Percentiles rank a stretch among this genome's conserved stretches.
Evolutionary conservation across 2,113 vertebrate species (phyloP).

Genomic region (Lates calcarifer): DNA sequence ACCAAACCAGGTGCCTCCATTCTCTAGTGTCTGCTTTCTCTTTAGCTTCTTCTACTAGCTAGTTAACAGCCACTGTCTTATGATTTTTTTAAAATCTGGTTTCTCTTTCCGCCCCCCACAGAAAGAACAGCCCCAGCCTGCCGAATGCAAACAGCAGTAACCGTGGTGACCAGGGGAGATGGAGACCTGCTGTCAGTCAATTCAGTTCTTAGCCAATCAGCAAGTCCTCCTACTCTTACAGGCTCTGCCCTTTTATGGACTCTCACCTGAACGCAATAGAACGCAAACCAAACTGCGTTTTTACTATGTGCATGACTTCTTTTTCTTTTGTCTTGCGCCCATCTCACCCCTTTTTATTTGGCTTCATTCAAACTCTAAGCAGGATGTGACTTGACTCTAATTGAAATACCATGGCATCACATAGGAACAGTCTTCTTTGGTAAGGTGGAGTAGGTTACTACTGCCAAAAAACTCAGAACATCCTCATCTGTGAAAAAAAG

Average conservation of each 20-base stretch:
- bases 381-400: slow-evolving; percentile 51
- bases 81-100: background rate
- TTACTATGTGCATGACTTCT: slow-evolving; percentile 89
- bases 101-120: slow-evolving; percentile 72
- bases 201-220: slow-evolving; percentile 84
- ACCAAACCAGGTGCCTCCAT: slow-evolving; percentile 25
- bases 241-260: slow-evolving; percentile 80
- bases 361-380: slow-evolving; percentile 59
- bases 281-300: slow-evolving; percentile 82
- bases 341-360: slow-evolving; percentile 54
- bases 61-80: background rate
- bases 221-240: slow-evolving; percentile 82
- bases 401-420: slow-evolving; percentile 47
- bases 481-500: slow-evolving; percentile 17
- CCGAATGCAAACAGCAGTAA: slow-evolving; percentile 99
- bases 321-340: slow-evolving; percentile 78
- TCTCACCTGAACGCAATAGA: slow-evolving; percentile 77
- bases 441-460: slow-evolving; percentile 55
- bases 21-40: slow-evolving; percentile 44
- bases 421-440: slow-evolving; percentile 37
- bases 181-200: slow-evolving; percentile 73
- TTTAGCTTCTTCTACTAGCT: slow-evolving; percentile 20
- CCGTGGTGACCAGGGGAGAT: slow-evolving; percentile 78
- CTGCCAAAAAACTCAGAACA: slow-evolving; percentile 61
- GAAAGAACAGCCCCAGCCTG: slow-evolving; percentile 94